Evolutionary conservation across 2,797 vertebrate genomes (phyloP).

Genomic region (Urosaurus nigricauda): DNA sequence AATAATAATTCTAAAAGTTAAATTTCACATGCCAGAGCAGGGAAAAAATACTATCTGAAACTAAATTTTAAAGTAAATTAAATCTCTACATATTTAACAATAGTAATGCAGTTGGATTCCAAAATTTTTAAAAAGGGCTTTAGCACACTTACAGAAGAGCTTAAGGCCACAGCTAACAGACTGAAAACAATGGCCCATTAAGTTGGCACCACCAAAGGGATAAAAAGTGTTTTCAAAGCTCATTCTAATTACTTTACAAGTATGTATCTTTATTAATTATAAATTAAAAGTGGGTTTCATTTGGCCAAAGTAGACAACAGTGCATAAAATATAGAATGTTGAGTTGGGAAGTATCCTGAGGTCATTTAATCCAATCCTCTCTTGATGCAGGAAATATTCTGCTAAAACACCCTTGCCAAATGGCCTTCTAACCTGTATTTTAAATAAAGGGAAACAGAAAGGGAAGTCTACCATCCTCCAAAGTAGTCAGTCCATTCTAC

Average conservation of each 20-base stretch:
- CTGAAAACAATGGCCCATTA: constrained; percentile 31
- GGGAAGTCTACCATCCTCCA: neutral
- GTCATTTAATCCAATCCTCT: no score
- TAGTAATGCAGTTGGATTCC: constrained; percentile 42
- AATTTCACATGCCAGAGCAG: neutral
- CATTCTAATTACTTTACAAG: constrained; percentile 51
- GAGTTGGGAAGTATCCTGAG: no score
- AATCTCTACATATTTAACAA: constrained; percentile 50
- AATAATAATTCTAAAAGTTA: neutral
- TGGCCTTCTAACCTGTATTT: no score
- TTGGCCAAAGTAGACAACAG: neutral
- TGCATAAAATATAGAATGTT: neutral
- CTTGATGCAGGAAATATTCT: no score
- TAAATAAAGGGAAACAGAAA: no score
- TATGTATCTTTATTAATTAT: constrained; percentile 62
- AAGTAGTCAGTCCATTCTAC: neutral
- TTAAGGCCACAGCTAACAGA: constrained; percentile 24
- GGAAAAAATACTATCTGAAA: neutral
- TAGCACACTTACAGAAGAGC: constrained; percentile 2
- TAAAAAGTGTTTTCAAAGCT: constrained; percentile 28
- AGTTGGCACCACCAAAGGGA: constrained; percentile 50
- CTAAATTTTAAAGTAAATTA: constrained; percentile 55
- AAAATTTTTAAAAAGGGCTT: constrained; percentile 3
- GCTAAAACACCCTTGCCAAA: no score
- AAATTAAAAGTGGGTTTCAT: constrained; percentile 21